Conservation (phyloP, 2,888 invertebrate species). For the Pharmacophagus antenor region DNA sequence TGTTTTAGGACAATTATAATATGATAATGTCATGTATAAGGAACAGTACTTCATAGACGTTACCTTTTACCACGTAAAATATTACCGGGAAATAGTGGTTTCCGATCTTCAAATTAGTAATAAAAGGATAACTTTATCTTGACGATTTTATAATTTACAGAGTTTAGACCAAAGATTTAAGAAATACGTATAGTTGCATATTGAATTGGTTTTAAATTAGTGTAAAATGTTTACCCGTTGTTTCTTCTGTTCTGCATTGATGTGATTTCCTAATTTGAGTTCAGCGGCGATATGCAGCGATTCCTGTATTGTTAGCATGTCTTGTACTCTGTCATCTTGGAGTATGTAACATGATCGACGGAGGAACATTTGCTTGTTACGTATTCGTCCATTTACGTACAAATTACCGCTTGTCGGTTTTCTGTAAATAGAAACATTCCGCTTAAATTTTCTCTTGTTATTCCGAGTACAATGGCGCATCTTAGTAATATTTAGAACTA, state of each 20-base stretch:
- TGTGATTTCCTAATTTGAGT: slow-evolving; percentile 88
- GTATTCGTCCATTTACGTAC: slow-evolving; percentile 84
- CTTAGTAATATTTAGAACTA: too few relatives aligned
- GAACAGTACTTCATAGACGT: background rate
- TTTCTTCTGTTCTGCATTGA: slow-evolving; percentile 82
- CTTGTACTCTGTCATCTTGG: slow-evolving; percentile 91
- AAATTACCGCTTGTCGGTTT: slow-evolving; percentile 83
- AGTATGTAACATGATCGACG: slow-evolving; percentile 93
- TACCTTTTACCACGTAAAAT: background rate
- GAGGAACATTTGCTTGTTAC: slow-evolving; percentile 85
- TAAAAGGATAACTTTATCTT: background rate
- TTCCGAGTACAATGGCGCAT: too few relatives aligned
- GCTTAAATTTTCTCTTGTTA: too few relatives aligned
- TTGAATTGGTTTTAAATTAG: background rate
- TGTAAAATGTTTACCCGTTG: slow-evolving; percentile 79
- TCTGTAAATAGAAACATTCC: slow-evolving; percentile 51
- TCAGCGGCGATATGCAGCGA: slow-evolving; percentile 93
- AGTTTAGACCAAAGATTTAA: background rate
- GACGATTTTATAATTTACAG: background rate
- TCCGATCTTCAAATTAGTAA: too few relatives aligned
- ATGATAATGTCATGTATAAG: too few relatives aligned
- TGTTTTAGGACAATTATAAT: too few relatives aligned
- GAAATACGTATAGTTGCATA: background rate
- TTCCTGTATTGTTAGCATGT: slow-evolving; percentile 91
- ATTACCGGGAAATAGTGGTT: background rate